Evolutionary conservation across 2,797 vertebrate species (phyloP).

Genomic region (Steatocranus sp.): DNA sequence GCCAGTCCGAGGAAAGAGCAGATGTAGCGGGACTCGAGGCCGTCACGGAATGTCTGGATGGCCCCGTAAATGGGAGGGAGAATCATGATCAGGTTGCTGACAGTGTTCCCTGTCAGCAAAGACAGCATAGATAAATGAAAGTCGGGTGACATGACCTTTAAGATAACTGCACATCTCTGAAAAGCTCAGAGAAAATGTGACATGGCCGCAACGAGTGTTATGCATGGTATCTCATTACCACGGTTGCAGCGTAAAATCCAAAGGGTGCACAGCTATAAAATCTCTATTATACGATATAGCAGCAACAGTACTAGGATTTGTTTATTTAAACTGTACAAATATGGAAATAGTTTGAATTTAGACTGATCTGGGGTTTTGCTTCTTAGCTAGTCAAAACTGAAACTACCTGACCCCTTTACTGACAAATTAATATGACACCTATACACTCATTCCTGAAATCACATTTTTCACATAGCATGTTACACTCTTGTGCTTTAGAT

Average conservation of each 20-base stretch:
- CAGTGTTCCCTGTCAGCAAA: conserved; percentile 90
- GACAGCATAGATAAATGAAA: not conserved
- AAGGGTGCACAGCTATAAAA: not conserved
- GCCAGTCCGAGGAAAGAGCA: conserved; percentile 91
- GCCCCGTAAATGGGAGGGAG: conserved; percentile 93
- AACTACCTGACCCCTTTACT: not conserved
- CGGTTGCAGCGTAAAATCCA: not conserved
- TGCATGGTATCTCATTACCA: not conserved
- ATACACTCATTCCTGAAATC: not conserved
- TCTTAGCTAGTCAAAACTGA: not conserved
- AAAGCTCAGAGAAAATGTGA: not conserved
- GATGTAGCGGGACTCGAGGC: conserved; percentile 90
- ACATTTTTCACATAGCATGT: not conserved
- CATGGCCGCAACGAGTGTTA: not conserved
- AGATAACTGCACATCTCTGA: not conserved
- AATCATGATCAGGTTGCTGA: conserved; percentile 99
- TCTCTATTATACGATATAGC: not conserved
- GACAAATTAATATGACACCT: not conserved
- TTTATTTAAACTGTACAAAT: not conserved
- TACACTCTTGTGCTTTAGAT: not conserved
- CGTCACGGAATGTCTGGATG: conserved; percentile 85
- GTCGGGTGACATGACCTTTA: not conserved
- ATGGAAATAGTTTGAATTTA: not conserved
- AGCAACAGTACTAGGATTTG: fast-evolving
- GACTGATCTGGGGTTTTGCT: not conserved